phyloP scores from a whole-genome alignment of 2,797 vertebrate genomes.

The Centroberyx gerrardi region DNA sequence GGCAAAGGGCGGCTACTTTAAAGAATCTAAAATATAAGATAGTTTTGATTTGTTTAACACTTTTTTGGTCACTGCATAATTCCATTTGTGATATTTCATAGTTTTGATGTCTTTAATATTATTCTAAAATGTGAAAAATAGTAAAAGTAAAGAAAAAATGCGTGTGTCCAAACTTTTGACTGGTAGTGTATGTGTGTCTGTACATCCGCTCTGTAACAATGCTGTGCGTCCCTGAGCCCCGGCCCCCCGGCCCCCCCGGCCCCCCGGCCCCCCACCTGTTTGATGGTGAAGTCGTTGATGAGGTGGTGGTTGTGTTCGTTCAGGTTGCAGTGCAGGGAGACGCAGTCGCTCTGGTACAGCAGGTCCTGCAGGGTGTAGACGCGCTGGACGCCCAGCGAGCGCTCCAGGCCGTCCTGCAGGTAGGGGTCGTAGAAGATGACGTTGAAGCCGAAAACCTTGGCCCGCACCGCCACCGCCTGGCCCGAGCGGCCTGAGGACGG shows the following conservation, averaged over 20 bases:
- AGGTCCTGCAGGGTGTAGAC: constrained; percentile 98
- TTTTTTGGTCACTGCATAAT: no score
- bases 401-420: constrained; percentile 97
- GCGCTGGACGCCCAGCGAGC: constrained; percentile 95
- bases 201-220: no score
- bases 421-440: constrained; percentile 98
- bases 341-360: constrained; percentile 98
- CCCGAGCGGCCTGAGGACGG: constrained; percentile 91
- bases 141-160: no score
- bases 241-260: neutral
- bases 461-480: constrained; percentile 95
- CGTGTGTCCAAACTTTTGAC: no score
- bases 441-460: constrained; percentile 98
- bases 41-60: no score
- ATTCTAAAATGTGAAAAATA: no score
- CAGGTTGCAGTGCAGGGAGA: constrained; percentile 97
- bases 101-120: no score
- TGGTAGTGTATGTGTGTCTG: no score
- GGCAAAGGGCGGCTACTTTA: no score
- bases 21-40: no score
- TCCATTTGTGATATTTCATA: no score
- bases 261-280: constrained; percentile 87
- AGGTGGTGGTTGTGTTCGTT: constrained; percentile 99
- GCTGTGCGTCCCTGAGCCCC: no score
- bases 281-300: constrained; percentile 99